Percentiles rank a stretch among this genome's conserved stretches.
These are phyloP conservation scores for Vanessa atalanta DNA, from an alignment of 1,140 invertebrate species.

Conservation along the genomic window DNA sequence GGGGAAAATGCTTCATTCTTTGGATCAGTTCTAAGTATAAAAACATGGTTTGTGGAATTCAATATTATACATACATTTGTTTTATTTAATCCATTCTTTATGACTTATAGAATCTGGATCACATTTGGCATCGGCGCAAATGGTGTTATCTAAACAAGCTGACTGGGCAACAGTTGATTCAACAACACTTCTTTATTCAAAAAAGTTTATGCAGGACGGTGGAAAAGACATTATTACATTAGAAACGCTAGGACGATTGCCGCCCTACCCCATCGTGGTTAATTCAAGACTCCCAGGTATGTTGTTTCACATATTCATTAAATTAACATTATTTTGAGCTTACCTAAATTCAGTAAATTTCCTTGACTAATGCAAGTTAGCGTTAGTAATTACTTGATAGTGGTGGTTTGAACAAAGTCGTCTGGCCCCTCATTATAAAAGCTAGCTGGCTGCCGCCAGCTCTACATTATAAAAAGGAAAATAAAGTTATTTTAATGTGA, in stretches of 20 bases:
- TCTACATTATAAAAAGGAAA: too few relatives aligned
- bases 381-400: neutral
- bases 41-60: neutral
- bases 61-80: neutral
- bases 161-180: conserved; percentile 84
- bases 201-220: conserved; percentile 82
- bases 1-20: conserved; percentile 85
- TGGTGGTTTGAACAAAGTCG: too few relatives aligned
- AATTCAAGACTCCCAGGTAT: conserved; percentile 81
- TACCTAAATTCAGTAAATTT: neutral
- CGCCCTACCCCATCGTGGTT: conserved; percentile 83
- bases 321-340: neutral
- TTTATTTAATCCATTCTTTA: neutral
- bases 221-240: conserved; percentile 81
- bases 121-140: conserved; percentile 83
- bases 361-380: neutral
- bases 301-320: neutral
- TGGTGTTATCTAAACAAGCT: conserved; percentile 83
- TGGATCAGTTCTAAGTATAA: conserved; percentile 81
- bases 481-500: too few relatives aligned
- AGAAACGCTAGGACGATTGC: conserved; percentile 83
- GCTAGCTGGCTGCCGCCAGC: too few relatives aligned
- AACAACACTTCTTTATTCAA: conserved; percentile 80
- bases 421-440: too few relatives aligned
- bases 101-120: conserved; percentile 79